Percentiles rank a stretch among this genome's conserved stretches.
Evolutionary conservation across 2,113 vertebrate genomes (phyloP).

Genomic region (Pedionomus torquatus): DNA sequence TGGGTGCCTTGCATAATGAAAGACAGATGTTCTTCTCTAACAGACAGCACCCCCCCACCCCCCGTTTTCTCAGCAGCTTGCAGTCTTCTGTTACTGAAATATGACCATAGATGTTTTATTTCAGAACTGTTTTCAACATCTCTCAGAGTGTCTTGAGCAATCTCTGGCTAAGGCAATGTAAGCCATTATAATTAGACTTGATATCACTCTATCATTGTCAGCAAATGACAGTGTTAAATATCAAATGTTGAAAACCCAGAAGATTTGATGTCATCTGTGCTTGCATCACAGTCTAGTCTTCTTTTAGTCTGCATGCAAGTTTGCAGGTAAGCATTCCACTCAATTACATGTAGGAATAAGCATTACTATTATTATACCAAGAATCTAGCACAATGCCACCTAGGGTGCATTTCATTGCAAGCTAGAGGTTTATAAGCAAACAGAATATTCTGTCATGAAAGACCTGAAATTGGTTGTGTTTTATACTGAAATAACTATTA

Average conservation of each 20-base stretch:
- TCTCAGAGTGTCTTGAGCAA: conserved; percentile 8
- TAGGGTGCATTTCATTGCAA: not conserved
- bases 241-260: not conserved
- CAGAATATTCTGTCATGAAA: not conserved
- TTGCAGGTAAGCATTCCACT: not conserved
- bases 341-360: not conserved
- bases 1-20: conserved; percentile 13
- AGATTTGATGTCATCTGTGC: not conserved
- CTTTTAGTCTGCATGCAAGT: not conserved
- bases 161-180: not conserved
- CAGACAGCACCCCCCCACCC: no score
- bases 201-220: not conserved
- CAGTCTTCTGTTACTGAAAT: conserved; percentile 19
- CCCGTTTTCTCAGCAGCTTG: not conserved
- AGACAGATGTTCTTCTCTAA: conserved; percentile 13
- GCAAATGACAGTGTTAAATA: not conserved
- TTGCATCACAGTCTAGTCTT: not conserved
- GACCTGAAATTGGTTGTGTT: not conserved
- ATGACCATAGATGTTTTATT: conserved; percentile 21
- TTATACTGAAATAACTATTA: not conserved
- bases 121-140: conserved; percentile 6
- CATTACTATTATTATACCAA: not conserved
- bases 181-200: not conserved
- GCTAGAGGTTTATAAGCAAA: not conserved
- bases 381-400: not conserved